These are phyloP conservation scores for Galeruca laticollis DNA, from an alignment of 2,888 invertebrate genomes.

Conservation along the genomic window DNA sequence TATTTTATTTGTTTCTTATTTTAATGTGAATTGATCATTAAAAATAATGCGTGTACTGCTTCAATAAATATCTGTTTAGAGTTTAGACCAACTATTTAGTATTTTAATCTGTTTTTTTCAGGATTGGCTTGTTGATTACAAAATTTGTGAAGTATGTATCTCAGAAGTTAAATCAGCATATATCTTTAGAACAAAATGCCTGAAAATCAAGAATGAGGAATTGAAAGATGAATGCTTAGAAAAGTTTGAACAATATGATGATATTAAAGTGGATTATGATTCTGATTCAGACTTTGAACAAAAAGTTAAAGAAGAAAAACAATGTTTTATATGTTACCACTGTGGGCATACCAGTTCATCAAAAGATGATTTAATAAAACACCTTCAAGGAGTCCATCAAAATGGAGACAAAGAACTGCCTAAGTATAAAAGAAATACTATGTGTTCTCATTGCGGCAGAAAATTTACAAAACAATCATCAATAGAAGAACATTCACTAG, in stretches of 20 bases:
- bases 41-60: no score
- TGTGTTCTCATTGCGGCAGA: constrained; percentile 44
- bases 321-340: constrained; percentile 46
- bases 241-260: constrained; percentile 19
- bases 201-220: constrained; percentile 34
- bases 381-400: constrained; percentile 42
- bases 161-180: constrained; percentile 42
- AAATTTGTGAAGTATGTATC: constrained; percentile 48
- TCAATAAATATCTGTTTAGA: no score
- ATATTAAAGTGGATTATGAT: constrained; percentile 33
- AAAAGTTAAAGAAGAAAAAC: constrained; percentile 19
- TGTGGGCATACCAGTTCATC: constrained; percentile 44
- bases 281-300: constrained; percentile 29
- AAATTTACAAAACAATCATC: constrained; percentile 42
- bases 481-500: constrained; percentile 36
- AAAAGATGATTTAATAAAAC: constrained; percentile 46
- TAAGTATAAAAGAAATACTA: constrained; percentile 40
- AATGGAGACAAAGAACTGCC: constrained; percentile 32
- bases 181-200: constrained; percentile 48
- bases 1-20: neutral
- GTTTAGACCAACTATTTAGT: no score
- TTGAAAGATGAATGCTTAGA: constrained; percentile 31
- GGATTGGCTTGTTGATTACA: constrained; percentile 47
- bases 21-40: no score
- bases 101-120: constrained; percentile 36